Evolutionary conservation across 1,140 invertebrate species (phyloP), one percentile per base, ranked within the genome.

Genomic region (Cylas formicarius): DNA sequence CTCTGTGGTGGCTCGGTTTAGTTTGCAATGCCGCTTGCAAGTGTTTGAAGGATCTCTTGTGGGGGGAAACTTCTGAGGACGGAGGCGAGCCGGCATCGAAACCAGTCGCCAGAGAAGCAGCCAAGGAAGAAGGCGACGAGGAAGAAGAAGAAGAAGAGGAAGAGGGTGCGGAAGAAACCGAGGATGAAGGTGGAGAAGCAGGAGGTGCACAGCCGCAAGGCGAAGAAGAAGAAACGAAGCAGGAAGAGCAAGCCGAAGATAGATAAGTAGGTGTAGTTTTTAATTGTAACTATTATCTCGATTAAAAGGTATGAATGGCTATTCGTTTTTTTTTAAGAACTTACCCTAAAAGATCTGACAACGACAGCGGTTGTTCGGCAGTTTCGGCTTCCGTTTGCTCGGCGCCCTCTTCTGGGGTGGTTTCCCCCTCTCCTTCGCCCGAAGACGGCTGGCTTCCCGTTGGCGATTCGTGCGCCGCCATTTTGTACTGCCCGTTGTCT

Each of bases 281-380:
- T 4, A 6, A 22, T 4, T 11, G 17, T 2, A 1, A 24, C 27
- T 29, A n/a, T n/a, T 6, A 19, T 5, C 16, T 39, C 2, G 3
- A 14, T n/a, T n/a, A n/a, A n/a, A n/a, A n/a, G n/a, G n/a, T n/a
- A n/a, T n/a, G n/a, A n/a, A n/a, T n/a, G n/a, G n/a, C n/a, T 26
- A 26, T 26, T 8, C n/a, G n/a, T 26, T n/a, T 26, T n/a, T n/a
- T n/a, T n/a, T n/a, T n/a, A n/a, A n/a, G n/a, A n/a, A 44, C 58
- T 66, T 63, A 83, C 82, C 84, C 84, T 1, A 88, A 66, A 6
- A 88, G 65, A 61, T 88, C 84, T 6, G 82, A 81, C 19, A 84
- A 67, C 1, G 81, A 77, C 1, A 80, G 65, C 21, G 75, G 81
- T 50, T 60, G 70, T 59, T 80, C 76, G 18, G 69, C 67, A 5